Percentiles rank a stretch among this genome's conserved stretches.
Evolutionary conservation across 2,888 invertebrate genomes (phyloP).

Genomic region (Idaea biselata): DNA sequence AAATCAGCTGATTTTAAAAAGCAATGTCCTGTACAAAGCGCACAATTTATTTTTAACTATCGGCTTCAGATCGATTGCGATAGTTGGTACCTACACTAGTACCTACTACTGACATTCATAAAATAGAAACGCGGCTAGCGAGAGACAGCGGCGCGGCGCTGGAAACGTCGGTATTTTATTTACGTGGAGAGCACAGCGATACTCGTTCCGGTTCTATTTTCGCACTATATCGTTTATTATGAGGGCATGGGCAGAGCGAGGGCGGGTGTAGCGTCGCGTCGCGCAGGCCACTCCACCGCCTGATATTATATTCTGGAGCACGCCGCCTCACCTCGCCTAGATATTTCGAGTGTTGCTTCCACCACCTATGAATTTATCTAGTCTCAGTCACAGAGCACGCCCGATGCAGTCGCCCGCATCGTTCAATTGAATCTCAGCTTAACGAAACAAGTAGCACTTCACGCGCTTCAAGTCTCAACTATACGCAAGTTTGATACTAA

Average conservation of each 20-base stretch:
- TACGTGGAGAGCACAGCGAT: slow-evolving; percentile 63
- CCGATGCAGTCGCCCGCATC: slow-evolving; percentile 70
- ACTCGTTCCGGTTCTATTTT: slow-evolving; percentile 73
- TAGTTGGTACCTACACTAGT: slow-evolving; percentile 31
- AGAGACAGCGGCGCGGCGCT: slow-evolving; percentile 51
- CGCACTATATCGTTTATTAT: slow-evolving; percentile 72
- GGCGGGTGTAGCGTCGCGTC: slow-evolving; percentile 43
- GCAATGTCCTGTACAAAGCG: slow-evolving; percentile 37
- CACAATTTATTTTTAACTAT: slow-evolving; percentile 59
- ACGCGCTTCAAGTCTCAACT: not conserved
- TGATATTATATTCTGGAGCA: slow-evolving; percentile 81
- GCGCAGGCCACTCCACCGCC: slow-evolving; percentile 69
- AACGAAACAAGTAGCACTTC: not conserved
- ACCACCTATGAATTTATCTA: slow-evolving; percentile 76
- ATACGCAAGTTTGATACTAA: not conserved
- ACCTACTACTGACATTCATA: slow-evolving; percentile 51
- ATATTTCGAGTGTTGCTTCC: slow-evolving; percentile 78
- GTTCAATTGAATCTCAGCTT: slow-evolving; percentile 42
- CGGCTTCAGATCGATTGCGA: slow-evolving; percentile 57
- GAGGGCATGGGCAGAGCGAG: slow-evolving; percentile 56
- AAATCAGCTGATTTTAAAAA: not conserved
- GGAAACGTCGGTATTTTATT: slow-evolving; percentile 70
- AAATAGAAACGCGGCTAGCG: slow-evolving; percentile 58
- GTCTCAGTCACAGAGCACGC: slow-evolving; percentile 69
- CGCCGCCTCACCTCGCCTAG: slow-evolving; percentile 75